phyloP scores from a whole-genome alignment of 2,797 vertebrate species.

The Serranus cabrilla region DNA sequence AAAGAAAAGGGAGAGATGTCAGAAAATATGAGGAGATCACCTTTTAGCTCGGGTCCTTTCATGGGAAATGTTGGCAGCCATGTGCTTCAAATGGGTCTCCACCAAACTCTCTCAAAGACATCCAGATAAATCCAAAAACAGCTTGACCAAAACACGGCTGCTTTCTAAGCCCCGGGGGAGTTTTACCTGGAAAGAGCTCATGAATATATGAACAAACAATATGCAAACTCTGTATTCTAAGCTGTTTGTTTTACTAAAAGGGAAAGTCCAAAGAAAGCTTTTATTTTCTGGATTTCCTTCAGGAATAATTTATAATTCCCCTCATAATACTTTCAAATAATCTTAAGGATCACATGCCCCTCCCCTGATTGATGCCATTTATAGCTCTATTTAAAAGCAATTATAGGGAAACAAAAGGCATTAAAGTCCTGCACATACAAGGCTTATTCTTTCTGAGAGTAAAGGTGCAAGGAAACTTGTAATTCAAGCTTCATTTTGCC shows the following conservation, averaged over 20 bases:
- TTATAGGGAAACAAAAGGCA: neutral
- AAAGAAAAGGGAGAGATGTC: neutral
- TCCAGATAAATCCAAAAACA: neutral
- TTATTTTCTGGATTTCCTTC: neutral
- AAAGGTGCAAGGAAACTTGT: no score
- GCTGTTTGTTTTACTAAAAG: no score
- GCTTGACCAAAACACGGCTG: neutral
- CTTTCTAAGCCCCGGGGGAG: no score
- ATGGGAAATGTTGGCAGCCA: neutral
- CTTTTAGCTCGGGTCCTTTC: neutral
- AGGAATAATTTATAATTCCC: neutral
- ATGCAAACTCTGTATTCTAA: neutral
- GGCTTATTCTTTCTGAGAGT: no score
- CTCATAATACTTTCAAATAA: neutral
- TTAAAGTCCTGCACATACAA: neutral
- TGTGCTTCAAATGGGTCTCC: neutral
- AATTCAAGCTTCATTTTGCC: neutral
- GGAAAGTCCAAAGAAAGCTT: neutral
- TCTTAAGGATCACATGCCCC: neutral
- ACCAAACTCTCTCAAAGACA: neutral
- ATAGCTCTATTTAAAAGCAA: neutral
- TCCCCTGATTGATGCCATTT: neutral
- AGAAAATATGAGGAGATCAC: neutral
- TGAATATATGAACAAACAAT: neutral
- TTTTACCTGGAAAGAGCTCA: neutral